A percentile compares a stretch with the other conserved stretches of the same genome.
Conservation (phyloP, 1,140 invertebrate species). For the Ips typographus region DNA sequence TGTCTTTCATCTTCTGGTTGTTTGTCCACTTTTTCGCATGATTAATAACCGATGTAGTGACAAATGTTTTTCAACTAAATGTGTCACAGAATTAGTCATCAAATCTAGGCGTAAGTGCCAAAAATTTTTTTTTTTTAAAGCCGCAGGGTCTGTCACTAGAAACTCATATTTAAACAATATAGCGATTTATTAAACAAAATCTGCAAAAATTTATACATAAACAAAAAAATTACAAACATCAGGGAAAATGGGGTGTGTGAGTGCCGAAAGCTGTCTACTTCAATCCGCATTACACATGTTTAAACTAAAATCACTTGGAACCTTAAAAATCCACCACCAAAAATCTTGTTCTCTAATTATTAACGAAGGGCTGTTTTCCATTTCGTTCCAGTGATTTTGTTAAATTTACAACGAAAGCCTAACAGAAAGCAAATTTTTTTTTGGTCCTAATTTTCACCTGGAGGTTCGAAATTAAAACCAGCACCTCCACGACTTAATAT, state of each 20-base stretch:
- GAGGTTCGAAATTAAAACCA: slow-evolving; percentile 21
- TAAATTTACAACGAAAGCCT: slow-evolving; percentile 31
- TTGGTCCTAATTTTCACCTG: neutral
- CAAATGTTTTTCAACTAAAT: no score
- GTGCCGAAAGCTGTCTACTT: slow-evolving; percentile 45
- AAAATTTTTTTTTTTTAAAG: slow-evolving; percentile 3
- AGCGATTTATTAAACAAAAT: slow-evolving; percentile 48
- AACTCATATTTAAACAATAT: slow-evolving; percentile 41
- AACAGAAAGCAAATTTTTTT: neutral
- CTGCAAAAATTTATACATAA: slow-evolving; percentile 43
- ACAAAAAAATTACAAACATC: slow-evolving; percentile 41
- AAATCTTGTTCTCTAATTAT: slow-evolving; percentile 8
- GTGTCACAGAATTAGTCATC: no score
- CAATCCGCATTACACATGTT: slow-evolving; percentile 41
- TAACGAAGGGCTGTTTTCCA: slow-evolving; percentile 20
- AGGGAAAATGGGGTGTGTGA: slow-evolving; percentile 39
- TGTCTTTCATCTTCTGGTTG: no score
- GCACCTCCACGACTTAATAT: slow-evolving; percentile 21
- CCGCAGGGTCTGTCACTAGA: slow-evolving; percentile 23
- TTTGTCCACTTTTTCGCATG: no score
- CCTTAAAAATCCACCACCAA: slow-evolving; percentile 41
- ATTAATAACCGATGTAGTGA: no score
- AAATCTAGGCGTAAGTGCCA: neutral
- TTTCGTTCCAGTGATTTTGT: slow-evolving; percentile 35
- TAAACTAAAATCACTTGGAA: slow-evolving; percentile 50